Base-by-base conservation (phyloP, 53 echinoderm and acorn worm species). In the Actinopyga echinites region DNA sequence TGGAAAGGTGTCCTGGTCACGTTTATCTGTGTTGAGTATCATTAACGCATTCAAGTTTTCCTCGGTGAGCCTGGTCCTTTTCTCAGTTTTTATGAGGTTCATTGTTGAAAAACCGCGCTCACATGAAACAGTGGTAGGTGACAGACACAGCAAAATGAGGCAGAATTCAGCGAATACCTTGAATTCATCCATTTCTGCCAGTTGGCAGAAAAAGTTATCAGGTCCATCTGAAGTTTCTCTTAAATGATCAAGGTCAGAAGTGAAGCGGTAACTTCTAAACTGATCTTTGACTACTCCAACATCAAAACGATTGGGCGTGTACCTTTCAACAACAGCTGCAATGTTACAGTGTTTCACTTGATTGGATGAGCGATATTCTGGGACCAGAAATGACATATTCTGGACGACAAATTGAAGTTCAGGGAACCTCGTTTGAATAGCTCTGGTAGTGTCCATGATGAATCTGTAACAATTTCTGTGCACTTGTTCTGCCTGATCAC, bases 151-250 rank as follows among this genome's bases (percentile, higher is more conserved):
- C 64, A 63, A 24, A 8, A 24, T 63, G 20, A 63, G 64, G 64
- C 64, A 63, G 64, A 63, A 63, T 63, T 63, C 64, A 63, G 64
- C 64, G 64, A 24, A 63, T 21, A 63, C 64, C 64, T 24, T 63
- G 64, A 21, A 63, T 24, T 63, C 64, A 8, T 24, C 64, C 64
- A 63, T 63, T 24, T 21, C 20, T 63, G 64, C 19, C 64, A 63
- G 64, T 63, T 24, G 64, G 64, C 65, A 65, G 65, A 65, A 65
- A 31, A 65, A 65, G 65, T 65, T 65, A 26, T 65, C 32, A 17
- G 65, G 29, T 65, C 32, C 65, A 31, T 65, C 9, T 65, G 65
- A 25, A 65, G 32, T 31, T 31, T 65, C 32, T 65, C 28, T 31
- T 31, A 65, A 29, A 2, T 65, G 65, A 65, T 65, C 65, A 31